Conservation (phyloP, 2,797 vertebrate species). For the Malurus splendens region DNA sequence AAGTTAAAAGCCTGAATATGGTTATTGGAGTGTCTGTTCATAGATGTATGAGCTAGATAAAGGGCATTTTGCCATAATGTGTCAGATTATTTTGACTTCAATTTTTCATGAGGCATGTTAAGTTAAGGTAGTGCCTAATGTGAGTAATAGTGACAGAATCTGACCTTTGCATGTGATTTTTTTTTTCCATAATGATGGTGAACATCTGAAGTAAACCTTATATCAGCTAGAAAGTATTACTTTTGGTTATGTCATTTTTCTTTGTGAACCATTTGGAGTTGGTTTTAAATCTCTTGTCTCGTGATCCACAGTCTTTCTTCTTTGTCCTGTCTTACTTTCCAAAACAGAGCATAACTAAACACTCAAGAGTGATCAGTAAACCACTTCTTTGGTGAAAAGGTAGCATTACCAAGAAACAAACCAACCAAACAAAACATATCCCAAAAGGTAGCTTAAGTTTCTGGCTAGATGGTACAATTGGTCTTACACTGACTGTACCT, state of each 20-base stretch:
- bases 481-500: not conserved
- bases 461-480: not conserved
- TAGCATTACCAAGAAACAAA: not conserved
- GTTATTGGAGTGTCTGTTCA: slow-evolving; percentile 31
- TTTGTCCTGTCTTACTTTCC: not conserved
- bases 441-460: not conserved
- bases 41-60: slow-evolving; percentile 26
- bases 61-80: slow-evolving; percentile 37
- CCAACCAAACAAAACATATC: not conserved
- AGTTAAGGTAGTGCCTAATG: slow-evolving; percentile 38
- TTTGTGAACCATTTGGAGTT: not conserved
- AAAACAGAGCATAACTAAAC: not conserved
- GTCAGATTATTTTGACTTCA: slow-evolving; percentile 47
- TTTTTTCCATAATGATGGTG: slow-evolving; percentile 6
- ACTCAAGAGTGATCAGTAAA: not conserved
- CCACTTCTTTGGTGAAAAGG: not conserved
- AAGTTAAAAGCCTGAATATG: slow-evolving; percentile 19
- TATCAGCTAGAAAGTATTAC: not conserved
- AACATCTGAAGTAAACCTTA: slow-evolving; percentile 21
- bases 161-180: slow-evolving; percentile 23
- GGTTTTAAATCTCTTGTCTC: not conserved
- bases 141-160: slow-evolving; percentile 36
- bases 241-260: not conserved
- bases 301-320: not conserved
- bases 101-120: slow-evolving; percentile 24